Conservation (phyloP, 2,797 vertebrate species). For the Spatula clypeata region DNA sequence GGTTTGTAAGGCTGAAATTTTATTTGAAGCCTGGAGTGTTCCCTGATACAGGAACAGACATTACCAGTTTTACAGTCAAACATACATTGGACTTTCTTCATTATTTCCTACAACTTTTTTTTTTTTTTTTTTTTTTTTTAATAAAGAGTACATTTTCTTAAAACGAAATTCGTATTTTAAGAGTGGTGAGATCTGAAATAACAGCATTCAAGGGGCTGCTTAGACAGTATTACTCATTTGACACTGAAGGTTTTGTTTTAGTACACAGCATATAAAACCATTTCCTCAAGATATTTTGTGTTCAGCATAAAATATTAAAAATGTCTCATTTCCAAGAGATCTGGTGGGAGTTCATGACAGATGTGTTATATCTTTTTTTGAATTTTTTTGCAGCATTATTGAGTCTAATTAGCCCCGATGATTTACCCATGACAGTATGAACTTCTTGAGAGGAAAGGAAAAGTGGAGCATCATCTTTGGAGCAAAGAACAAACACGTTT, state of each 20-base stretch:
- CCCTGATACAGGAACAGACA: neutral
- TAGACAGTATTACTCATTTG: conserved; percentile 52
- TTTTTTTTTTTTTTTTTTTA: neutral
- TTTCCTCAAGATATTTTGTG: conserved; percentile 84
- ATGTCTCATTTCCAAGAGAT: conserved; percentile 83
- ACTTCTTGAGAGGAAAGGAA: conserved; percentile 75
- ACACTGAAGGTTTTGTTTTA: conserved; percentile 79
- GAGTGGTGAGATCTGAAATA: conserved; percentile 29
- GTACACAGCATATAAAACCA: conserved; percentile 77
- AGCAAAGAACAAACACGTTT: conserved; percentile 69
- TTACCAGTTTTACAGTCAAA: neutral
- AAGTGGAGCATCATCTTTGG: conserved; percentile 71
- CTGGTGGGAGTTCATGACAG: conserved; percentile 85
- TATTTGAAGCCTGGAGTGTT: neutral
- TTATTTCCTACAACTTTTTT: neutral
- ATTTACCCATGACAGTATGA: conserved; percentile 80
- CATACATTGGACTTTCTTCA: conserved; percentile 14
- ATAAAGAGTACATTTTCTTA: neutral
- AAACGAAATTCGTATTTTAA: conserved; percentile 50
- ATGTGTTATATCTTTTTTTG: conserved; percentile 72
- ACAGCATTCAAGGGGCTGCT: conserved; percentile 47
- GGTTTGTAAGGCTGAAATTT: neutral
- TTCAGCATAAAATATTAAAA: conserved; percentile 86
- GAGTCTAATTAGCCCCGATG: conserved; percentile 82
- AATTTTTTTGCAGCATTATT: conserved; percentile 68